A percentile compares a stretch with the other conserved stretches of the same genome.
phyloP scores from a whole-genome alignment of 2,888 invertebrate species.

The Pelosia muscerda region DNA sequence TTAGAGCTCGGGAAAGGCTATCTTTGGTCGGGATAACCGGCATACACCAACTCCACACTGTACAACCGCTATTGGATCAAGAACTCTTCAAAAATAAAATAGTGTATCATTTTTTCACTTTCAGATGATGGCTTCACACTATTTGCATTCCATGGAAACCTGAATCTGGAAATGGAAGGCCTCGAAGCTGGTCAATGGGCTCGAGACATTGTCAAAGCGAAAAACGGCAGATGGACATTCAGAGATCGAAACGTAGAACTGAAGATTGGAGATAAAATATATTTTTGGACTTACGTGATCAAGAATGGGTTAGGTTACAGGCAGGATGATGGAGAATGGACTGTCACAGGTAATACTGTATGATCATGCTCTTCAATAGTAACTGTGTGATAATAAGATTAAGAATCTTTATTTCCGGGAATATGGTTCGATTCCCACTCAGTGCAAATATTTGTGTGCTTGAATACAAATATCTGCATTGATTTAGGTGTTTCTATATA shows the following conservation, averaged over 20 bases:
- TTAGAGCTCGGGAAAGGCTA: no score
- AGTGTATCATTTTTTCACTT: constrained; percentile 29
- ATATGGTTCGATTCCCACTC: no score
- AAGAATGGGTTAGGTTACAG: constrained; percentile 90
- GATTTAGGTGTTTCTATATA: no score
- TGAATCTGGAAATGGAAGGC: constrained; percentile 91
- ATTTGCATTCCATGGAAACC: constrained; percentile 92
- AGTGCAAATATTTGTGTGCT: background rate
- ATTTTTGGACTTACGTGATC: constrained; percentile 92
- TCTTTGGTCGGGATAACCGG: no score
- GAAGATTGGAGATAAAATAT: constrained; percentile 89
- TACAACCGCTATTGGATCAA: no score
- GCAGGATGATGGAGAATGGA: constrained; percentile 87
- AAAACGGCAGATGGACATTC: constrained; percentile 89
- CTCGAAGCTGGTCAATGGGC: constrained; percentile 90
- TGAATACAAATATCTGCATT: no score
- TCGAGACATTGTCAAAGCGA: constrained; percentile 88
- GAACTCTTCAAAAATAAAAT: background rate
- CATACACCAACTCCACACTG: no score
- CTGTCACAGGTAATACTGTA: constrained; percentile 78
- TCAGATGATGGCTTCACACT: constrained; percentile 89
- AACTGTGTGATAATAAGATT: no score
- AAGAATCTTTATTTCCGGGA: no score
- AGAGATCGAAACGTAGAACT: constrained; percentile 86
- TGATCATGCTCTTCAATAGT: background rate